A percentile compares a stretch with the other conserved stretches of the same genome.
These are phyloP conservation scores for Marronus borbonicus DNA, from an alignment of 2,888 invertebrate genomes.

Conservation along the genomic window DNA sequence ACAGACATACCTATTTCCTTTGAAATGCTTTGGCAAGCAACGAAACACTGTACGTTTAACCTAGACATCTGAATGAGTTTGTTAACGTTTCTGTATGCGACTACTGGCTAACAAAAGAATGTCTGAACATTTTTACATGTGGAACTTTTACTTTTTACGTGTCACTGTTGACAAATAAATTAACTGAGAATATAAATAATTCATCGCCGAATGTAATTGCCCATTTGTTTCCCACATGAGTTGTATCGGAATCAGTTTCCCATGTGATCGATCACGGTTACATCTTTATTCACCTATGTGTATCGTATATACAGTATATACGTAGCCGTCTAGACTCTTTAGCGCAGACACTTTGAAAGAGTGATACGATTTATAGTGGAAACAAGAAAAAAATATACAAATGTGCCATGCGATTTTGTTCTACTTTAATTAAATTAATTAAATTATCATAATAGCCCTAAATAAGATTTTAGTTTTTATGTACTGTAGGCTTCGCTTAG, in stretches of 20 bases:
- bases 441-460: too few species aligned
- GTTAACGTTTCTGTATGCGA: conserved; percentile 31
- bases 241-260: conserved; percentile 2
- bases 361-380: too few species aligned
- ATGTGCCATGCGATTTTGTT: too few species aligned
- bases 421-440: too few species aligned
- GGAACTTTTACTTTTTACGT: conserved; percentile 28
- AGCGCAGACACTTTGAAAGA: too few species aligned
- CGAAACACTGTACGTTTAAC: neutral
- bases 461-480: too few species aligned
- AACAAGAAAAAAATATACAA: too few species aligned
- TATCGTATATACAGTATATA: too few species aligned
- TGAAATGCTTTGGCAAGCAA: conserved; percentile 16
- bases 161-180: conserved; percentile 18
- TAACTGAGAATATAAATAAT: conserved; percentile 22
- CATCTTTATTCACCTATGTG: too few species aligned
- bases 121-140: conserved; percentile 30
- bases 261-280: neutral
- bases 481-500: too few species aligned
- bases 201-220: neutral
- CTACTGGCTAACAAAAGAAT: conserved; percentile 7
- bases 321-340: too few species aligned
- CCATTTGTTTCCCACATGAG: neutral
- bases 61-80: conserved; percentile 15
- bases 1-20: conserved; percentile 7